A percentile compares a stretch with the other conserved stretches of the same genome.
These are phyloP conservation scores for Noctuana brunneofusca DNA, from an alignment of 2,888 invertebrate species.

Conservation along the genomic window DNA sequence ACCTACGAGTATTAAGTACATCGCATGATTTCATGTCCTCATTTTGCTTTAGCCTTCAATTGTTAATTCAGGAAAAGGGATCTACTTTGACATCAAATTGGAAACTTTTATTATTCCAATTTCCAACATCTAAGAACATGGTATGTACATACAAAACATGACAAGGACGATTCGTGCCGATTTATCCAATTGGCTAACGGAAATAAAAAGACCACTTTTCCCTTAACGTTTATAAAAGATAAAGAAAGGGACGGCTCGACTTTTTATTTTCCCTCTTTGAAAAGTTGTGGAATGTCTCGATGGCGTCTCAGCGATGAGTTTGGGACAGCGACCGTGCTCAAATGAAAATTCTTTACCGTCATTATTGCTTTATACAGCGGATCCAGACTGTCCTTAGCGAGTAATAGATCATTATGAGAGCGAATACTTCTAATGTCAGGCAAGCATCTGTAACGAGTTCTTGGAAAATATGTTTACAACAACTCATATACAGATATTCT, in stretches of 20 bases:
- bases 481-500: background rate
- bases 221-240: slow-evolving; percentile 31
- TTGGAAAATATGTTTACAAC: background rate
- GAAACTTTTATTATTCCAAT: slow-evolving; percentile 1
- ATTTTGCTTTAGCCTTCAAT: background rate
- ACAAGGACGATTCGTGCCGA: slow-evolving; percentile 11
- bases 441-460: background rate
- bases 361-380: slow-evolving; percentile 66
- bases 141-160: slow-evolving; percentile 20
- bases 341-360: slow-evolving; percentile 75
- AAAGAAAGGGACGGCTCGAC: slow-evolving; percentile 22
- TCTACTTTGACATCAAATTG: background rate
- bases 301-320: slow-evolving; percentile 55
- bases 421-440: slow-evolving; percentile 23
- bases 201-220: slow-evolving; percentile 25
- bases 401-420: slow-evolving; percentile 28
- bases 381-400: slow-evolving; percentile 42
- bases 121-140: slow-evolving; percentile 8
- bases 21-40: background rate
- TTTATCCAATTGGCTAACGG: slow-evolving; percentile 24
- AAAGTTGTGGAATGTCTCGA: slow-evolving; percentile 74
- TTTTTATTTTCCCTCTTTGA: slow-evolving; percentile 48
- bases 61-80: background rate
- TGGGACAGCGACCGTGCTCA: slow-evolving; percentile 59
- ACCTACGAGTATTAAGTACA: no score